Base-by-base conservation (phyloP, 2,113 vertebrate genomes). In the Ciconia boyciana region DNA sequence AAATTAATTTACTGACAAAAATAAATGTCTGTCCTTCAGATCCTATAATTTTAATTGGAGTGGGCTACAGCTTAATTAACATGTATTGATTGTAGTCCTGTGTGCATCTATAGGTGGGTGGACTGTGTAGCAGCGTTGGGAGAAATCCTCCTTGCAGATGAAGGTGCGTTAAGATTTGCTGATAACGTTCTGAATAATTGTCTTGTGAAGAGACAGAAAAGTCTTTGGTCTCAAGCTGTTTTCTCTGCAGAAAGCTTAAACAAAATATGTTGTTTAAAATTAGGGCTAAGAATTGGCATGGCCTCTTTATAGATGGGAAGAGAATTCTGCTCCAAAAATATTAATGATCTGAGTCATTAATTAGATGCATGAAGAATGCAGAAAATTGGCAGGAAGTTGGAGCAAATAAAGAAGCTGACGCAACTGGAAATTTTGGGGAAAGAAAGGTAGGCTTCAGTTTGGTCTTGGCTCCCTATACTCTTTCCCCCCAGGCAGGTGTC, bases 1-100 rank as follows among this genome's bases (percentile, higher is more conserved):
- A 91, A 94, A 97, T 96, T 79, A 97, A 91, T 94, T 95, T 83
- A 72, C 89, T 95, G 95, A 94, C 97, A 95, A 95, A 96, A 97
- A 96, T 87, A 94, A 97, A 96, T 96, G 94, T 44, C 83, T 39
- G 74, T 89, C 87, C 83, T 97, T 96, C 87, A 89, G 81, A 92
- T 79, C 57, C 94, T 82, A 26, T 89, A 94, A 77, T 93, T 93
- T 82, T 89, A 97, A 95, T 95, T 95, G 94, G 83, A 94, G 87
- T 61, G 89, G 91, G 81, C 87, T 96, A 70, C 6, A 9, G 78
- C 89, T 94, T 97, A 96, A 96, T 97, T 95, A 97, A 83, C 75
- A 36, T 74, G 81, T 91, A 97, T 93, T 80, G 96, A 96, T 86
- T 91, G 75, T 83, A 80, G 86, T 74, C 83, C 86, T 80, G 74